These are phyloP conservation scores for Whitmania pigra DNA, from an alignment of 1,140 invertebrate genomes.

Conservation along the genomic window DNA sequence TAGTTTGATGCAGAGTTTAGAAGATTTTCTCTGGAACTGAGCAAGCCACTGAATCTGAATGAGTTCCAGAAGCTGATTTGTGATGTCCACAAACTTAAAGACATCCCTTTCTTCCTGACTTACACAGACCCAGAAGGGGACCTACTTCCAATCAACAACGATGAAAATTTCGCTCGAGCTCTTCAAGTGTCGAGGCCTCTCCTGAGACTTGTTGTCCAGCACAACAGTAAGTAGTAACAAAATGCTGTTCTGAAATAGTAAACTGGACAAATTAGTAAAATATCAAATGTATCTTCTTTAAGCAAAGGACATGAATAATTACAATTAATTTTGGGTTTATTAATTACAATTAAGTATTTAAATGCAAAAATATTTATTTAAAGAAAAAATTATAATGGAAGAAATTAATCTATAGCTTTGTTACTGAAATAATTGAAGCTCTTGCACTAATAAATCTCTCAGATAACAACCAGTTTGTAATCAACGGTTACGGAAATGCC, in stretches of 20 bases:
- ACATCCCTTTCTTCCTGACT: slow-evolving; percentile 77
- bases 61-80: slow-evolving; percentile 72
- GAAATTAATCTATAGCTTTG: no score
- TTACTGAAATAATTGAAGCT: no score
- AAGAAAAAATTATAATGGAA: no score
- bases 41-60: slow-evolving; percentile 51
- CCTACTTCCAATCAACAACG: slow-evolving; percentile 93
- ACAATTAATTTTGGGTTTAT: no score
- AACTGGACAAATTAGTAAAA: no score
- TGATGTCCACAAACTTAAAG: slow-evolving; percentile 65
- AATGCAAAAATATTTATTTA: no score
- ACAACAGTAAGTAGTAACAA: slow-evolving; percentile 56
- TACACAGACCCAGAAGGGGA: slow-evolving; percentile 96
- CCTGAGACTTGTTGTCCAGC: slow-evolving; percentile 77
- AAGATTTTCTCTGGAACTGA: slow-evolving; percentile 70
- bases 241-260: no score
- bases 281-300: no score
- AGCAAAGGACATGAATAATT: no score
- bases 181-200: slow-evolving; percentile 69
- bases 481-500: background rate
- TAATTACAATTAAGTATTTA: no score
- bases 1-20: slow-evolving; percentile 97
- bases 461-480: no score
- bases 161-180: slow-evolving; percentile 81
- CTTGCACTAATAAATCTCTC: no score